These are phyloP conservation scores for Struthio camelus DNA, from an alignment of 2,113 vertebrate species.

Conservation along the genomic window DNA sequence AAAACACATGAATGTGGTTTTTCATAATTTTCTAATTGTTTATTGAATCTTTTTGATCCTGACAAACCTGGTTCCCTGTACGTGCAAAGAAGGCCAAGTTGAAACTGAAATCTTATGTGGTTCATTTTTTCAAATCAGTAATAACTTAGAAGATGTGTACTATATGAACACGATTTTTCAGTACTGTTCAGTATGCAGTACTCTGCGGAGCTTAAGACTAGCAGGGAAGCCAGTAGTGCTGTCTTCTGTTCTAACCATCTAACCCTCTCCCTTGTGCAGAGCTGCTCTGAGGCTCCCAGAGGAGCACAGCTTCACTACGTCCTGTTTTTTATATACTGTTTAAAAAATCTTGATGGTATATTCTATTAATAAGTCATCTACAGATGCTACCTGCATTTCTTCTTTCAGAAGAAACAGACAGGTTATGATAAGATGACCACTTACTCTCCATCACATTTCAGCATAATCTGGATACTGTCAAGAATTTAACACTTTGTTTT, in stretches of 20 bases:
- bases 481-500: background rate
- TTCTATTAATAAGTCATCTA: background rate
- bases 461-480: background rate
- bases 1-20: background rate
- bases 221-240: background rate
- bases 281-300: background rate
- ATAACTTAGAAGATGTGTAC: background rate
- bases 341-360: background rate
- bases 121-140: background rate
- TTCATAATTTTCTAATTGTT: background rate
- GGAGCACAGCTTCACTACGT: background rate
- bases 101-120: background rate
- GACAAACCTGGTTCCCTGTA: background rate
- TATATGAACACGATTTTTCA: background rate
- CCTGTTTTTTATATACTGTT: background rate
- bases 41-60: conserved; percentile 1
- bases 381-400: background rate
- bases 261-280: background rate
- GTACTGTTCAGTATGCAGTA: background rate
- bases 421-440: background rate
- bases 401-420: background rate
- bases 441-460: background rate
- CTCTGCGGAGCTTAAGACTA: background rate
- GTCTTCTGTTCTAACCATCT: background rate
- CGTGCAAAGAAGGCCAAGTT: background rate